Base-by-base conservation (phyloP, 2,888 invertebrate genomes). In the Dastarcus helophoroides region DNA sequence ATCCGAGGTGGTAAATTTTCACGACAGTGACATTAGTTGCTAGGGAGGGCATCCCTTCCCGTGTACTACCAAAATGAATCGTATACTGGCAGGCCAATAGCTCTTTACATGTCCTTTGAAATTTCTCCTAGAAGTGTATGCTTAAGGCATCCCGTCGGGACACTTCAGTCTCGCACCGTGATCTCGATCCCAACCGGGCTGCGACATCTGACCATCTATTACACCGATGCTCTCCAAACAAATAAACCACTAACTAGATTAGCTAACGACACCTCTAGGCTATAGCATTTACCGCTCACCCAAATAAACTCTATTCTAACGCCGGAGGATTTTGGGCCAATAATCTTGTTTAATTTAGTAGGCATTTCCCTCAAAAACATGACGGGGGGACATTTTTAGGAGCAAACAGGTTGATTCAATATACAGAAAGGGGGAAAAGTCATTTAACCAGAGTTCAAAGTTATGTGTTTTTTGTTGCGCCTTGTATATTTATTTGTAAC, bases 161-260 rank as follows among this genome's bases (percentile, higher is more conserved):
- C 51, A 47, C 53, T 53, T 53, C 53, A 54, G 55, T 55, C 47
- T 55, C 55, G 51, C 51, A 49, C 46, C 27, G 48, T 52, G 54
- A 53, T 53, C 52, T 50, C 50, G 48, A 49, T 52, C 51, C 51
- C 50, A 52, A 49, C 43, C 42, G 46, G 48, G 43, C 41, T 49
- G 47, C 52, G 54, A 56, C 56, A 53, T 53, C 47, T 54, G 53
- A 54, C 54, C 54, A 54, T 55, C 51, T 46, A 54, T 56, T 54
- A 53, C 45, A 50, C 47, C 43, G 49, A 46, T 42, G 48, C 43
- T 42, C 41, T 43, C 39, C 46, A 48, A 53, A 51, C 51, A 50
- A 50, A 44, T 46, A 47, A 45, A 41, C 43, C 44, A 33, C 38
- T 43, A 47, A 45, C 42, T 40, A 46, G 45, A 42, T 46, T 46